Base-by-base conservation (phyloP, 2,888 invertebrate genomes). In the Ganaspis brasiliensis region DNA sequence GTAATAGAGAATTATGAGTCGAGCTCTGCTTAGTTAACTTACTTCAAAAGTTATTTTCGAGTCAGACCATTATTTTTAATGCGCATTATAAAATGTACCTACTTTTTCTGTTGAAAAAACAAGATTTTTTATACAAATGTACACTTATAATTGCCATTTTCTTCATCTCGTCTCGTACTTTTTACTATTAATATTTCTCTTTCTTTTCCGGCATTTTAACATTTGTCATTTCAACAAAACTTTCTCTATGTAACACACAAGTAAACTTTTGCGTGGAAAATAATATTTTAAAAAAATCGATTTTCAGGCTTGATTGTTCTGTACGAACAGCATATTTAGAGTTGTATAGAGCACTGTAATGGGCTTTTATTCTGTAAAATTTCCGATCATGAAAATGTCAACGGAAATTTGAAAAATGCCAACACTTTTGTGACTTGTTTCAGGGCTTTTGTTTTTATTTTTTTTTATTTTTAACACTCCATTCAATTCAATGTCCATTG, bases 1-100 rank as follows among this genome's bases (percentile, higher is more conserved):
- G 45, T 67, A 67, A 67, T 40, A 40, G 21, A 67, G 40, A 67
- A 14, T 67, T 21, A 67, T 67, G 45, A 67, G 40, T 16, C 0
- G 9, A 59, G 31, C 26, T 57, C 1, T 6, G 40, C 45, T 45
- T 45, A 24, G 40, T 24, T 49, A 40, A 16, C 24, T 67, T 24
- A n/a, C 45, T 9, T 40, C 2, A 9, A 16, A 59, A 61, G 19
- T 21, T 61, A 19, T 35, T 45, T 67, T 67, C 16, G 26, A 67
- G 1, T 16, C n/a, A 26, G 31, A 6, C n/a, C n/a, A 35, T 16
- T 59, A 59, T 31, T 59, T 59, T 16, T 59, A 59, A 35, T 16
- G 4, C 9, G 3, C 9, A 16, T 31, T 35, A 59, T 16, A 31
- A 45, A 67, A 67, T 6, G 5, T n/a, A 24, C 14, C 10, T 0